phyloP scores from a whole-genome alignment of 2,888 invertebrate genomes.

The Meta bourneti region DNA sequence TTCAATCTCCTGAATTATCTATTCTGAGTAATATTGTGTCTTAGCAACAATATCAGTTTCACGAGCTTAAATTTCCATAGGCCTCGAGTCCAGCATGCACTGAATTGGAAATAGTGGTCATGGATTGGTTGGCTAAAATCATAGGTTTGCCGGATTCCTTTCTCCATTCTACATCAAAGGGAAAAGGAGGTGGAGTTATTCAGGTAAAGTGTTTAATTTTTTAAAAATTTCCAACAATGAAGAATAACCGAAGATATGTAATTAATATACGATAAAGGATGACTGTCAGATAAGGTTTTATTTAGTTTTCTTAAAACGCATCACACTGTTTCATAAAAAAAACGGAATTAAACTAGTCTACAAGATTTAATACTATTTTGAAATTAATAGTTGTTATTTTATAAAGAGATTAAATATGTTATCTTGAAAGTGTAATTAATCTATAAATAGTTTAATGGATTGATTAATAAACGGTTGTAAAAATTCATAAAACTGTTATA shows the following conservation, averaged over 20 bases:
- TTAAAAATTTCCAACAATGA: neutral
- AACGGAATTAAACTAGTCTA: too few species aligned
- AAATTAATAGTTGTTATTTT: neutral
- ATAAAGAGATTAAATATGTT: neutral
- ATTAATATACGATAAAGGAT: neutral
- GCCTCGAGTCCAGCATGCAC: constrained; percentile 98
- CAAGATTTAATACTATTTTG: neutral
- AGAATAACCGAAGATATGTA: neutral
- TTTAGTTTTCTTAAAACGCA: too few species aligned
- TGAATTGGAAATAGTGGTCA: constrained; percentile 97
- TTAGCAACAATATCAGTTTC: too few species aligned
- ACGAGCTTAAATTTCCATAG: constrained; percentile 82
- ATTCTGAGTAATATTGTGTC: too few species aligned
- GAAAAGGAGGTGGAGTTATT: constrained; percentile 95
- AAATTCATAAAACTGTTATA: too few species aligned
- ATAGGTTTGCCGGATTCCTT: constrained; percentile 96
- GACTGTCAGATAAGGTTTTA: neutral
- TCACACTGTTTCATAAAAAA: too few species aligned
- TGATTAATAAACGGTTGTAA: too few species aligned
- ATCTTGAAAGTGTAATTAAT: neutral
- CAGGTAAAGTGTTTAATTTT: constrained; percentile 84
- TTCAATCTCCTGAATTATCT: too few species aligned
- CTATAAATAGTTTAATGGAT: too few species aligned
- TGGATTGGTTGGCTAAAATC: constrained; percentile 99
- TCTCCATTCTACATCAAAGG: constrained; percentile 88